A percentile compares a stretch with the other conserved stretches of the same genome.
Evolutionary conservation across 2,113 vertebrate species (phyloP).

Genomic region (Istiophorus platypterus): DNA sequence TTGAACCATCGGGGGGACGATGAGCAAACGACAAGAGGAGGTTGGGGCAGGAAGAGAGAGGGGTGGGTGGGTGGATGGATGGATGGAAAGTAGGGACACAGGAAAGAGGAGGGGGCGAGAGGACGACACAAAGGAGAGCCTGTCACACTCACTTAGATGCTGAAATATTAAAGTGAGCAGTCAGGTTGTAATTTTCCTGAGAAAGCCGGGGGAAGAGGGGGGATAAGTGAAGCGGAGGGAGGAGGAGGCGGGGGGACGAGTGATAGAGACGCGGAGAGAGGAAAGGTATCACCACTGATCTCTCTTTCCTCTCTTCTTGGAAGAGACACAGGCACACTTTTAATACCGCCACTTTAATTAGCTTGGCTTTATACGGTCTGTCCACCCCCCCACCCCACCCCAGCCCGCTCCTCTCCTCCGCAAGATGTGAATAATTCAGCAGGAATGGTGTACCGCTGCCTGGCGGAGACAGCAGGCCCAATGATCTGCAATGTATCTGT

Average conservation of each 20-base stretch:
- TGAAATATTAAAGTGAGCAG: conserved; percentile 87
- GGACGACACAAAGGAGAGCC: conserved; percentile 81
- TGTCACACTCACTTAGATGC: conserved; percentile 87
- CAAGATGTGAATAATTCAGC: conserved; percentile 80
- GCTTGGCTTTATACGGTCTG: conserved; percentile 65
- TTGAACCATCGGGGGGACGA: conserved; percentile 65
- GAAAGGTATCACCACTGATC: conserved; percentile 82
- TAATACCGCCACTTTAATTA: conserved; percentile 82
- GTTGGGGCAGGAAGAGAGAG: conserved; percentile 46
- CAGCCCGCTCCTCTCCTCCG: conserved; percentile 50
- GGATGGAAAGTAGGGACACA: conserved; percentile 58
- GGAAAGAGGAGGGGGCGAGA: conserved; percentile 12
- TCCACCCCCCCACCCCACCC: conserved; percentile 12
- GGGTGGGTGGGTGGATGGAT: conserved; percentile 53
- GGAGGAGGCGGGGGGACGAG: conserved; percentile 46
- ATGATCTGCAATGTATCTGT: conserved; percentile 66
- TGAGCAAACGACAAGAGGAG: conserved; percentile 73
- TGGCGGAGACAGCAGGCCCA: conserved; percentile 70
- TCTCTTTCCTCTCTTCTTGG: conserved; percentile 69
- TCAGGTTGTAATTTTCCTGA: conserved; percentile 88
- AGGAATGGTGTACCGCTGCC: conserved; percentile 70
- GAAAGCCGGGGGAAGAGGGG: conserved; percentile 79
- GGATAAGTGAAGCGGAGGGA: conserved; percentile 74
- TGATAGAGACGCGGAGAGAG: conserved; percentile 65
- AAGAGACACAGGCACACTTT: conserved; percentile 77